Percentiles rank a stretch among this genome's conserved stretches.
Evolutionary conservation across 1,140 invertebrate genomes (phyloP).

Genomic region (Drosophila dunni): DNA sequence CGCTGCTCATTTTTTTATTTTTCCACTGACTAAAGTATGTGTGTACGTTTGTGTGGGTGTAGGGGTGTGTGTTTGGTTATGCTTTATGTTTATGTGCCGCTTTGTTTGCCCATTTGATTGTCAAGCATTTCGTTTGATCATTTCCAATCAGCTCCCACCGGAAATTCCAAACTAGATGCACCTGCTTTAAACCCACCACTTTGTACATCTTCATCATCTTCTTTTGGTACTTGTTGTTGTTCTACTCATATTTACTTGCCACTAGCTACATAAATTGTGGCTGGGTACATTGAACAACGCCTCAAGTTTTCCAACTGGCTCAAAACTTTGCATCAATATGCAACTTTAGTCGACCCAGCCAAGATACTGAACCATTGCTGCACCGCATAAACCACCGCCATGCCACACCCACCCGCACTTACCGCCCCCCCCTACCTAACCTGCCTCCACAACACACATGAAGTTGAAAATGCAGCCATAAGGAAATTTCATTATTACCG

Average conservation of each 20-base stretch:
- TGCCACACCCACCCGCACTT: too few relatives aligned
- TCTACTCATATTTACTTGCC: constrained; percentile 31
- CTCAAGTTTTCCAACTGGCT: constrained; percentile 63
- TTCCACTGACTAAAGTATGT: constrained; percentile 58
- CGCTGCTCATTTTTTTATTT: constrained; percentile 78
- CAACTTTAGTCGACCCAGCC: constrained; percentile 11
- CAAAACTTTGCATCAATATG: constrained; percentile 76
- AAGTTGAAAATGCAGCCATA: constrained; percentile 74
- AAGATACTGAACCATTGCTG: too few relatives aligned
- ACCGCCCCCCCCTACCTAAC: neutral
- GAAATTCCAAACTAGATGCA: constrained; percentile 44
- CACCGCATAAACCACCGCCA: too few relatives aligned
- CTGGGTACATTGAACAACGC: constrained; percentile 50
- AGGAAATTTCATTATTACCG: constrained; percentile 83
- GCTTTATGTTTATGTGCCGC: constrained; percentile 54
- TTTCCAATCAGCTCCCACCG: constrained; percentile 29
- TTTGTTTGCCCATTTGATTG: constrained; percentile 72
- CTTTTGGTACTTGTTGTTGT: neutral
- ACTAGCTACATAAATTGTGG: constrained; percentile 67
- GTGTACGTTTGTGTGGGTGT: constrained; percentile 41
- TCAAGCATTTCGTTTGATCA: constrained; percentile 61
- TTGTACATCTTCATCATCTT: neutral
- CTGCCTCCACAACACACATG: constrained; percentile 15
- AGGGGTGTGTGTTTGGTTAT: neutral
- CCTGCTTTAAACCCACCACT: constrained; percentile 34